Conservation (phyloP, 2,888 invertebrate species). For the Amblyteles armatorius region DNA sequence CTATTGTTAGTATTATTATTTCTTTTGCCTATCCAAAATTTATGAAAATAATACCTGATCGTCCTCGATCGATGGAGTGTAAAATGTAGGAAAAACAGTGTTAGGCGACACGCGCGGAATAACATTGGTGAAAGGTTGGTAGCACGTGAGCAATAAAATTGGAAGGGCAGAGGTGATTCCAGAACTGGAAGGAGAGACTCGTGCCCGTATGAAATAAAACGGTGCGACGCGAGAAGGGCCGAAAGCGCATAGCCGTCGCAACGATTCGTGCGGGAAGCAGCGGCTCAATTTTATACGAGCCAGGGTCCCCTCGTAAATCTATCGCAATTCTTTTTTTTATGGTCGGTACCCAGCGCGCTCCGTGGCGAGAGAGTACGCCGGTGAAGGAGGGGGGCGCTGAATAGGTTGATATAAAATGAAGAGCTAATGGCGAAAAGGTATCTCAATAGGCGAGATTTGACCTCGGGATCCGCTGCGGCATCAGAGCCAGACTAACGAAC, state of each 20-base stretch:
- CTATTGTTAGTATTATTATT: too few relatives aligned
- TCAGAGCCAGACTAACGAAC: conserved; percentile 8
- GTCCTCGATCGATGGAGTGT: too few relatives aligned
- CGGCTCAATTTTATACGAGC: conserved; percentile 31
- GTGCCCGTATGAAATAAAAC: too few relatives aligned
- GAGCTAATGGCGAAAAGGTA: conserved; percentile 25
- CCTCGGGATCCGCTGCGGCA: not conserved
- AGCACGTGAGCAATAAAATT: not conserved
- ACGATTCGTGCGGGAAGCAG: conserved; percentile 29
- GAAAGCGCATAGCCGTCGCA: not conserved
- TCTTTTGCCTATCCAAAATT: too few relatives aligned
- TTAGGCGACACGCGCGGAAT: not conserved
- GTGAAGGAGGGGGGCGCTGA: not conserved
- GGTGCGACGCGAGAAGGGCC: too few relatives aligned
- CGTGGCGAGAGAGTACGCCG: not conserved
- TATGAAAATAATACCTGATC: too few relatives aligned
- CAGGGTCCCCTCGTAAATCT: conserved; percentile 35
- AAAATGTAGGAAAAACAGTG: not conserved
- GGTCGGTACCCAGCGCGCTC: not conserved
- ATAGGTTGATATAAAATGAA: conserved; percentile 38
- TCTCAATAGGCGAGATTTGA: conserved; percentile 18
- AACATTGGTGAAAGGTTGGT: not conserved
- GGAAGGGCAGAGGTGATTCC: too few relatives aligned
- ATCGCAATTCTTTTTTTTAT: conserved; percentile 32
- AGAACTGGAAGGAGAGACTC: too few relatives aligned